Evolutionary conservation across 1,140 invertebrate genomes (phyloP).

Genomic region (Habropoda laboriosa): DNA sequence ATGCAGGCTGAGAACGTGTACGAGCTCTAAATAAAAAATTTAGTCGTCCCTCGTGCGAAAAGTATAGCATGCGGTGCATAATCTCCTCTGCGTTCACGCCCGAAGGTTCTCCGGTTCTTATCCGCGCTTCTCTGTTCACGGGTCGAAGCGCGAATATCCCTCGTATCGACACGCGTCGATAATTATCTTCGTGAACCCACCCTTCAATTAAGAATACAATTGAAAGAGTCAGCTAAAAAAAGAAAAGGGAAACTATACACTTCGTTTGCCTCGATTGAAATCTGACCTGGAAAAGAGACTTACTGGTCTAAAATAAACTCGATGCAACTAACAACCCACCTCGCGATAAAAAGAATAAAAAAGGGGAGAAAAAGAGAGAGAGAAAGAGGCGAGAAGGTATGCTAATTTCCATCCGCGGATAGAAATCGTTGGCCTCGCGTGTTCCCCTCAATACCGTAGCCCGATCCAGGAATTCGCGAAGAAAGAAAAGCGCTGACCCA

Average conservation of each 20-base stretch:
- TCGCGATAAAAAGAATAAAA: neutral
- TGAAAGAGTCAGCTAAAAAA: too few species aligned
- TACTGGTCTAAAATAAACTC: too few species aligned
- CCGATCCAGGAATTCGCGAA: constrained; percentile 6
- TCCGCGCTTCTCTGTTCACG: neutral
- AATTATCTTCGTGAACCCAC: neutral
- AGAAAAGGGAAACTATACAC: too few species aligned
- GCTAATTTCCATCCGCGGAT: constrained; percentile 14
- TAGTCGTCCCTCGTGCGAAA: constrained; percentile 55
- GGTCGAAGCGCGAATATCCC: neutral
- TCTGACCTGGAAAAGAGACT: too few species aligned
- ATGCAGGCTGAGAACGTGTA: constrained; percentile 50
- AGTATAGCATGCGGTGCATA: constrained; percentile 62
- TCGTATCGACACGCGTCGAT: too few species aligned
- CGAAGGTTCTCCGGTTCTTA: constrained; percentile 29
- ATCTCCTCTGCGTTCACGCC: constrained; percentile 48
- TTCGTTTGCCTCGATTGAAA: too few species aligned
- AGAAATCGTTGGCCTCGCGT: constrained; percentile 28
- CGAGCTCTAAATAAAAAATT: constrained; percentile 25
- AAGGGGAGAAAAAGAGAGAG: neutral
- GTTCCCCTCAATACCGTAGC: neutral
- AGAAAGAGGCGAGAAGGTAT: neutral
- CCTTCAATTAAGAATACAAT: neutral
- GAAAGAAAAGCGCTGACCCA: neutral
- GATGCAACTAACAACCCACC: constrained; percentile 1